Percentiles rank a stretch among this genome's conserved stretches.
Conservation (phyloP, 2,888 invertebrate species). For the Mamestra brassicae region DNA sequence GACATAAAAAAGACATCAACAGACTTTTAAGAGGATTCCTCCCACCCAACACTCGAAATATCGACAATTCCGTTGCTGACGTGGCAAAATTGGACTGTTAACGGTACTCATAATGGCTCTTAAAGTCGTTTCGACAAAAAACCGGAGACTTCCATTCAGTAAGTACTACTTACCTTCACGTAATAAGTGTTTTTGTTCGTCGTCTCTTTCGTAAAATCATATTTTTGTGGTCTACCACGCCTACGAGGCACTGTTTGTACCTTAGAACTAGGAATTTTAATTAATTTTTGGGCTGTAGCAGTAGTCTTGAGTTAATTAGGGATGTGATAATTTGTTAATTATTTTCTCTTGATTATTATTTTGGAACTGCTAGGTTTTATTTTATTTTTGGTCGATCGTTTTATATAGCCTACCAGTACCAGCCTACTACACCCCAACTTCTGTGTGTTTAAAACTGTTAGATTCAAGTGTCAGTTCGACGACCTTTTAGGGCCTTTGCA, state of each 20-base stretch:
- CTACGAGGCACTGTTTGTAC: neutral
- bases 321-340: neutral
- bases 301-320: neutral
- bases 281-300: neutral
- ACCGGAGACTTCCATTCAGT: constrained; percentile 50
- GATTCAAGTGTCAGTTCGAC: neutral
- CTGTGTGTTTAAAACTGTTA: neutral
- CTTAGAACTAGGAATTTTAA: constrained; percentile 9
- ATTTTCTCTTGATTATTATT: neutral
- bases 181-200: constrained; percentile 57
- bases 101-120: constrained; percentile 57
- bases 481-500: neutral
- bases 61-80: constrained; percentile 52
- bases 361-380: neutral
- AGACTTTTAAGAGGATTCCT: constrained; percentile 25
- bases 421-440: neutral
- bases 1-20: constrained; percentile 20
- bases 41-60: constrained; percentile 56
- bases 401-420: too few species aligned
- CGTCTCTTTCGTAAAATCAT: constrained; percentile 38
- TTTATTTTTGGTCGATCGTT: too few species aligned
- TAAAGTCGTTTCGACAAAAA: constrained; percentile 58
- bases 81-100: constrained; percentile 55
- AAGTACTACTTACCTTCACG: constrained; percentile 53
- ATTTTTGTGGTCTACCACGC: constrained; percentile 25